Conservation (phyloP, 2,888 invertebrate genomes). For the Drosophila testacea region DNA sequence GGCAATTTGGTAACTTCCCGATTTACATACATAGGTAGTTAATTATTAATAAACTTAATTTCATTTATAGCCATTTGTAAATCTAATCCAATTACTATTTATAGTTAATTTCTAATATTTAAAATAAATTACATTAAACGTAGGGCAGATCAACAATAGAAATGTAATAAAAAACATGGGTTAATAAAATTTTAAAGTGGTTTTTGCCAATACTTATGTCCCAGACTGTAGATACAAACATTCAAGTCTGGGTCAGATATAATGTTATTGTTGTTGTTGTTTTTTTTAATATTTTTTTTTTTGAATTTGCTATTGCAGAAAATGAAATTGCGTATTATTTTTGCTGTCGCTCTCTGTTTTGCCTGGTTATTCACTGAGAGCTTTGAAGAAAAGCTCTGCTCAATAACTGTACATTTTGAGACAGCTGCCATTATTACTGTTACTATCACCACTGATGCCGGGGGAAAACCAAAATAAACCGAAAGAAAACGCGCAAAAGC, state of each 20-base stretch:
- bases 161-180: no score
- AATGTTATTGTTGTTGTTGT: constrained; percentile 13
- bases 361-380: constrained; percentile 41
- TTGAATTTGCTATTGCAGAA: constrained; percentile 45
- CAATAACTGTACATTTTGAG: constrained; percentile 76
- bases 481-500: constrained; percentile 75
- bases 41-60: no score
- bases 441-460: constrained; percentile 37
- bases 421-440: constrained; percentile 25
- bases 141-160: no score
- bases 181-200: no score
- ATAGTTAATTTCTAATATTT: no score
- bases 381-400: constrained; percentile 64
- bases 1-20: no score
- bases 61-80: no score
- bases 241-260: constrained; percentile 67
- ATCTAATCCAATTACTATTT: no score
- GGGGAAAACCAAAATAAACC: constrained; percentile 74
- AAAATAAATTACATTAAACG: no score
- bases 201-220: neutral
- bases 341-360: constrained; percentile 41
- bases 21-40: no score
- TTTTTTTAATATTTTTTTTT: constrained; percentile 10
- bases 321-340: constrained; percentile 73
- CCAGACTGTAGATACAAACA: constrained; percentile 1